These are phyloP conservation scores for Hafferia zeledoni DNA, from an alignment of 2,797 vertebrate genomes.

Conservation along the genomic window DNA sequence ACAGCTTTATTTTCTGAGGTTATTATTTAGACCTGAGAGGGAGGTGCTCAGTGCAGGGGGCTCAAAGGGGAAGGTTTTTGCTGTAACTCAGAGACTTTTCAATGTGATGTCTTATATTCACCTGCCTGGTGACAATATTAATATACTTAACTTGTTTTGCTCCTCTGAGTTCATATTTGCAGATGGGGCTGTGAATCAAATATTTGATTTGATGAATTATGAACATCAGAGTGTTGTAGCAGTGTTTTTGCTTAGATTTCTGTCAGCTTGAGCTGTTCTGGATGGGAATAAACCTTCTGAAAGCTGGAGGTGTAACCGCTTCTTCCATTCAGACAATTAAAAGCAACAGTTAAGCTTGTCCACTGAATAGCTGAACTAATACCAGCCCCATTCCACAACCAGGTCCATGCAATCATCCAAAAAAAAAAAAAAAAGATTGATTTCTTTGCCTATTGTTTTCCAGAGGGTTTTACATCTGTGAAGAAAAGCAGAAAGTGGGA, in stretches of 20 bases:
- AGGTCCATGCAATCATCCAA: not conserved
- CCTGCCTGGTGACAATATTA: not conserved
- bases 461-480: not conserved
- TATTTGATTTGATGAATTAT: no score
- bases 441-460: not conserved
- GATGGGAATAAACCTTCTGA: not conserved
- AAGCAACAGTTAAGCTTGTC: not conserved
- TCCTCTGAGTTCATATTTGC: not conserved
- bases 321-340: not conserved
- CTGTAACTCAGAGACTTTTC: not conserved
- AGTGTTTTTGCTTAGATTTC: not conserved
- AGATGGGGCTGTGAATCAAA: not conserved
- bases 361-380: not conserved
- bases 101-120: not conserved
- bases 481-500: constrained; percentile 10
- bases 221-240: not conserved
- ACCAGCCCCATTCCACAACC: not conserved
- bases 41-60: not conserved
- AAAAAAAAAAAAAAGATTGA: not conserved
- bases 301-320: not conserved
- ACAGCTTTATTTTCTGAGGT: not conserved
- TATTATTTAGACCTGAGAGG: not conserved
- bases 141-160: not conserved
- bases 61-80: not conserved
- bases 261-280: not conserved